phyloP scores from a whole-genome alignment of 2,797 vertebrate species.

The Mus spretus region DNA sequence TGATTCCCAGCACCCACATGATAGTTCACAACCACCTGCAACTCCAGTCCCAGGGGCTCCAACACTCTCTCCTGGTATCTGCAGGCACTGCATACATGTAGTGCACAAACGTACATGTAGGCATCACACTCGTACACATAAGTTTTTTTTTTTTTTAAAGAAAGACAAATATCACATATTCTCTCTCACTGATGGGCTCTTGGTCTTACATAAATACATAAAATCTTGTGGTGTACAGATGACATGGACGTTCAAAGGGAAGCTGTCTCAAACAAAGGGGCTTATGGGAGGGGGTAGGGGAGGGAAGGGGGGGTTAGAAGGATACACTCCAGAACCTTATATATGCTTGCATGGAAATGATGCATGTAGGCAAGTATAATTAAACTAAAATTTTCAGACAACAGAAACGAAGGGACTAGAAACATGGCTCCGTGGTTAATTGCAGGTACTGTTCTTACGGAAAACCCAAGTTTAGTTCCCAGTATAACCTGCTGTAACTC shows the following conservation, averaged over 20 bases:
- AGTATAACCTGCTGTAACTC: not conserved
- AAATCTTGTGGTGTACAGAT: not conserved
- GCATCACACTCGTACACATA: not conserved
- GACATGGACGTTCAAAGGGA: not conserved
- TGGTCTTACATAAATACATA: not conserved
- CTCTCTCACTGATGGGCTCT: not conserved
- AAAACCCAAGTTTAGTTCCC: not conserved
- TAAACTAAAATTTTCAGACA: not conserved
- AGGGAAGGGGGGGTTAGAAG: not conserved
- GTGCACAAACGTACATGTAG: not conserved
- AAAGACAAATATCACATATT: not conserved
- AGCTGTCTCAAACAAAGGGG: not conserved
- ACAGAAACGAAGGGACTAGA: not conserved
- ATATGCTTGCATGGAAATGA: not conserved
- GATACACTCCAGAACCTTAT: not conserved
- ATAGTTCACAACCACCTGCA: not conserved
- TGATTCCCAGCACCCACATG: not conserved
- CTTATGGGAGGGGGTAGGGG: no score
- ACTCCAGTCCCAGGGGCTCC: not conserved
- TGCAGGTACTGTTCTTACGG: not conserved
- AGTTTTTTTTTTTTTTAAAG: not conserved
- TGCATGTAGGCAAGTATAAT: not conserved
- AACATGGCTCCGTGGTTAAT: not conserved
- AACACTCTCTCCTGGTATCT: not conserved
- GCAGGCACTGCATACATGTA: not conserved